A percentile compares a stretch with the other conserved stretches of the same genome.
Conservation (phyloP, 2,113 vertebrate species). For the Argyrosomus japonicus region DNA sequence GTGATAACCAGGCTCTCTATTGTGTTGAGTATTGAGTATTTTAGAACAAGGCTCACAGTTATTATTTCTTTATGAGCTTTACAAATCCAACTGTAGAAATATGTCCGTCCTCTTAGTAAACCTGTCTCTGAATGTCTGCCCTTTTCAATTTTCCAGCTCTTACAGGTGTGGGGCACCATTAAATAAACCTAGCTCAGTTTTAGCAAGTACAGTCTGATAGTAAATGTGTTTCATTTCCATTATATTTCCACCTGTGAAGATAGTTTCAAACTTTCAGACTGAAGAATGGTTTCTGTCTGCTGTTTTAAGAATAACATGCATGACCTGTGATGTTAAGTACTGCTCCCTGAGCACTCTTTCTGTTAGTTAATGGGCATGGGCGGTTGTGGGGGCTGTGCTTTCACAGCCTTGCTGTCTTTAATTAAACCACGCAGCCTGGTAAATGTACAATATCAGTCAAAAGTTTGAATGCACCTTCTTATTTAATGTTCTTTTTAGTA, state of each 20-base stretch:
- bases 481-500: no score
- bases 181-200: not conserved
- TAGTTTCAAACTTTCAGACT: not conserved
- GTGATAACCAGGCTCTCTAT: no score
- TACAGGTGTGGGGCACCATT: not conserved
- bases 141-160: conserved; percentile 3
- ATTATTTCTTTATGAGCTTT: not conserved
- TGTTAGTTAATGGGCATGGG: conserved; percentile 36
- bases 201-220: not conserved
- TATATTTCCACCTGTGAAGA: not conserved
- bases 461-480: no score
- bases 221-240: not conserved
- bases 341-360: conserved; percentile 19
- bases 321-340: conserved; percentile 42
- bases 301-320: conserved; percentile 19
- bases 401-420: conserved; percentile 7
- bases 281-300: conserved; percentile 10
- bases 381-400: not conserved
- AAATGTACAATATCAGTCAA: not conserved
- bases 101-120: not conserved
- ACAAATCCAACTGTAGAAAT: not conserved
- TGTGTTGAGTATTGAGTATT: not conserved
- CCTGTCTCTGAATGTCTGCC: not conserved
- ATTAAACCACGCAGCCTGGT: conserved; percentile 48
- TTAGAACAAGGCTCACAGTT: not conserved